phyloP scores from a whole-genome alignment of 2,797 vertebrate species.

The Peromyscus attwateri region DNA sequence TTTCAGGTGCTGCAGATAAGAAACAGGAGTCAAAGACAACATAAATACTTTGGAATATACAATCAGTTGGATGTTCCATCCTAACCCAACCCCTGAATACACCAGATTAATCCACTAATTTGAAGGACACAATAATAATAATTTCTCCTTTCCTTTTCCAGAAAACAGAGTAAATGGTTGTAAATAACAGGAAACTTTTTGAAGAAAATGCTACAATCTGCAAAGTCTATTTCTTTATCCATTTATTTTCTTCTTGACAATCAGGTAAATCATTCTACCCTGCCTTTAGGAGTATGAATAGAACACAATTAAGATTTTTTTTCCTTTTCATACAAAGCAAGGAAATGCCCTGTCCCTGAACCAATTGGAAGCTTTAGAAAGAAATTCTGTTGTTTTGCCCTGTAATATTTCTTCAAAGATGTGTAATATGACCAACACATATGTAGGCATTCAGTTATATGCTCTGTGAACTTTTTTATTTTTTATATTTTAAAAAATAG shows the following conservation, averaged over 20 bases:
- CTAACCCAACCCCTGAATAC: background rate
- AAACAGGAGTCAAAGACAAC: background rate
- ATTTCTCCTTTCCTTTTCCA: background rate
- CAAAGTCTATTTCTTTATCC: background rate
- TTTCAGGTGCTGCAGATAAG: background rate
- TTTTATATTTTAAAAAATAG: background rate
- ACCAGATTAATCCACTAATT: background rate
- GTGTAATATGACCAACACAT: background rate
- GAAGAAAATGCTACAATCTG: background rate
- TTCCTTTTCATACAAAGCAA: background rate
- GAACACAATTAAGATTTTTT: background rate
- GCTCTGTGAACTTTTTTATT: background rate
- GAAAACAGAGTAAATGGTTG: background rate
- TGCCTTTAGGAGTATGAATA: background rate
- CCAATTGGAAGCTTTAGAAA: background rate
- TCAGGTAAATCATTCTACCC: background rate
- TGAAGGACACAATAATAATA: fast-evolving
- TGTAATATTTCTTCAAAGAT: background rate
- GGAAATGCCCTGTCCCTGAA: background rate
- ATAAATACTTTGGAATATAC: background rate
- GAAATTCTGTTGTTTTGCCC: background rate
- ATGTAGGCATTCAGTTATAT: background rate
- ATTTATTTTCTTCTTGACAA: background rate
- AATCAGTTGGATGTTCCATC: no score
- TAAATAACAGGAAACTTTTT: background rate